Conservation (phyloP, 1,140 invertebrate species). For the Venustaconcha ellipsiformis region DNA sequence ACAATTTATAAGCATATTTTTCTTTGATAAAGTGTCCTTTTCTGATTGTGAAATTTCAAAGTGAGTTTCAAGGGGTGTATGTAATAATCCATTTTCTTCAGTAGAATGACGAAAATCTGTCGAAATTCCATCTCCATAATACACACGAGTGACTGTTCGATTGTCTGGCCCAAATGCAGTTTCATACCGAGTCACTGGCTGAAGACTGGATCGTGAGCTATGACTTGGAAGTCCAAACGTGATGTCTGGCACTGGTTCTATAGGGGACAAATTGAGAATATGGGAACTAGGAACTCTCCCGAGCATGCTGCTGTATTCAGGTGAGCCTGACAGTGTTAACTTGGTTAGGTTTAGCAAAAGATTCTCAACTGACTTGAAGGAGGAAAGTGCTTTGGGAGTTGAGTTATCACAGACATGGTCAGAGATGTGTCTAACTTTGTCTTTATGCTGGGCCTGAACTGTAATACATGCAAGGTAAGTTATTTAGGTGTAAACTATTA, state of each 20-base stretch:
- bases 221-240: neutral
- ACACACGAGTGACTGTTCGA: slow-evolving; percentile 57
- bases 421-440: slow-evolving; percentile 6
- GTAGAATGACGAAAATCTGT: slow-evolving; percentile 50
- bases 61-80: slow-evolving; percentile 51
- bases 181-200: slow-evolving; percentile 55
- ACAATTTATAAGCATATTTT: slow-evolving; percentile 13
- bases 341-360: slow-evolving; percentile 59
- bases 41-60: slow-evolving; percentile 34
- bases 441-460: neutral
- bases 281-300: slow-evolving; percentile 23
- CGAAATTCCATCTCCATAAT: slow-evolving; percentile 52
- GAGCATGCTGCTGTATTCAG: slow-evolving; percentile 6
- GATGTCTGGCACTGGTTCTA: slow-evolving; percentile 34
- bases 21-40: slow-evolving; percentile 5
- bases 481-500: neutral
- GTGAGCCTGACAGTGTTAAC: neutral
- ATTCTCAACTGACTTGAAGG: slow-evolving; percentile 66
- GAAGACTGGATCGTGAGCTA: slow-evolving; percentile 8
- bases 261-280: slow-evolving; percentile 45
- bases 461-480: neutral
- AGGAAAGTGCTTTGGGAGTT: slow-evolving; percentile 25
- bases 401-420: slow-evolving; percentile 19
- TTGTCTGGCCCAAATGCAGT: slow-evolving; percentile 64
- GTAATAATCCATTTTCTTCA: slow-evolving; percentile 27